Base-by-base conservation (phyloP, 2,888 invertebrate species). In the Kuschelorhynchus macadamiae region DNA sequence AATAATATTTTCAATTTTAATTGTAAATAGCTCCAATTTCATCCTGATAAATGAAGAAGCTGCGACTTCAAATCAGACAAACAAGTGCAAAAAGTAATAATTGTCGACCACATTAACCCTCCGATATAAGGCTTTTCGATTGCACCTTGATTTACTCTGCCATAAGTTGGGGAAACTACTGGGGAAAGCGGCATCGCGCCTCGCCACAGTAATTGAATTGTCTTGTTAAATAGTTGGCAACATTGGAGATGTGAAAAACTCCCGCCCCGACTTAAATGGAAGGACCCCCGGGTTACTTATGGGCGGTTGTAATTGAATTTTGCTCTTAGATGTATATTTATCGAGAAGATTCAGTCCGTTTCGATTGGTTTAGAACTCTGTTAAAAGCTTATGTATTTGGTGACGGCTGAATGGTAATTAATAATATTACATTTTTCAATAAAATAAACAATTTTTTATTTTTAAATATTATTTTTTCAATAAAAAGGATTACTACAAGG, bases 281-380 rank as follows among this genome's bases (percentile, higher is more conserved):
- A 71, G 74, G 73, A 79, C 52, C 46, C 59, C n/a, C 11, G 41
- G 36, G 68, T 76, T 81, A 81, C 80, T 81, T 80, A 81, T 80
- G 79, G 79, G 80, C 80, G 76, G 79, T 76, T 78, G 79, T 83
- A 83, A 83, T 83, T 83, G 83, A 83, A 82, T 83, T 82, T 79
- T 79, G 78, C 81, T 81, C 80, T 75, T 78, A 76, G 76, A 80
- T 80, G 81, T 79, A 78, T 81, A 80, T 80, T 59, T 59, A 49
- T 39, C 21, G 30, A 36, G 42, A 3, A 41, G 25, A 41, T 36
- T 36, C 25, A 25, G 4, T 25, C 7, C 7, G 25, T 25, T 25
- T 25, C 25, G 25, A 25, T 25, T 25, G 25, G 25, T 25, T 25
- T 25, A 3, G 4, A 25, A 7, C 25, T 25, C 7, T 25, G 25